Base-by-base conservation (phyloP, 2,888 invertebrate genomes). In the Eueremaeus valkanovi region DNA sequence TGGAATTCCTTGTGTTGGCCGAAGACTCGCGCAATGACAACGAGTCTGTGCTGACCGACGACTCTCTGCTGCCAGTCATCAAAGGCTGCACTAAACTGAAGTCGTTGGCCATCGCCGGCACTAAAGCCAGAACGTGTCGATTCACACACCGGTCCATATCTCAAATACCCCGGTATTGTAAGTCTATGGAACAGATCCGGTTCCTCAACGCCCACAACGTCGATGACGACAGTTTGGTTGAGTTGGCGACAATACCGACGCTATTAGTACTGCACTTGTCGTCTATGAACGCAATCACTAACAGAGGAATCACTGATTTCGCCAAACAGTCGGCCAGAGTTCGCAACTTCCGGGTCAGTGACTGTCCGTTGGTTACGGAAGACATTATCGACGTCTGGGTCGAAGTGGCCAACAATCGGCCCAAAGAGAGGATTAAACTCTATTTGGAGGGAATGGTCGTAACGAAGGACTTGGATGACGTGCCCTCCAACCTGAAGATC, bases 1-100 rank as follows among this genome's bases (percentile, higher is more conserved):
- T 70, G 29, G 70, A 70, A 29, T 70, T 70, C 27, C 18, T 70
- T 3, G 70, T 70, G 3, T 70, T 70, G 45, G 70, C 70, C 70
- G 70, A 70, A 45, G 70, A 70, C 45, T 70, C 70, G 27, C 70
- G 70, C 13, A 70, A 70, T 27, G 70, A 70, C 1, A 29, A 27
- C 13, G 21, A 70, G 9, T 70, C 70, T 0, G 70, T 70, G 0
- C 70, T 70, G 11, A 70, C 70, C 27, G 70, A 70, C 29, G 70
- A 70, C 27, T 70, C 70, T 13, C 70, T 70, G 29, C 8, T 70
- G 3, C 40, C 42, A 3, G 45, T 70, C 0, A 2, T 70, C 2
- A 42, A 21, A 40, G 70, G 70, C 27, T 70, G 70, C 27, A 3
- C 24, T 3, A 21, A 45, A 45, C 13, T 70, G 45, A 70, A 45